phyloP scores from a whole-genome alignment of 1,140 invertebrate species.

The Drosophila truncata region DNA sequence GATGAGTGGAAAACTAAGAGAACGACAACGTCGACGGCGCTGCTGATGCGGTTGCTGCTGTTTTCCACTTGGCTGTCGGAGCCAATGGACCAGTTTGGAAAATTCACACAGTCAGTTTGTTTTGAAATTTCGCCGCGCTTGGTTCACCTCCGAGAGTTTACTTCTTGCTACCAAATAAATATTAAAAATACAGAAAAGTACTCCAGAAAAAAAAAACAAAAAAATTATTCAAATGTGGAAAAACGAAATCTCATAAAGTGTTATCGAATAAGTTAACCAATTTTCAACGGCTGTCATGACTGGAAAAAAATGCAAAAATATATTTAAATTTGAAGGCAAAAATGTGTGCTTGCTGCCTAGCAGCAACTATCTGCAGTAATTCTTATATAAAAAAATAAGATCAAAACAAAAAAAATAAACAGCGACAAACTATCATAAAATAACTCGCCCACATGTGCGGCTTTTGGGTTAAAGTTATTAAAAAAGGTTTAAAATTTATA shows the following conservation, averaged over 20 bases:
- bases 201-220: slow-evolving; percentile 4
- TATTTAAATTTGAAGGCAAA: slow-evolving; percentile 16
- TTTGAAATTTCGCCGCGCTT: slow-evolving; percentile 76
- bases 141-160: slow-evolving; percentile 47
- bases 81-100: slow-evolving; percentile 81
- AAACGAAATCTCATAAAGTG: slow-evolving; percentile 2
- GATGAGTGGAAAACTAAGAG: slow-evolving; percentile 11
- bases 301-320: slow-evolving; percentile 10
- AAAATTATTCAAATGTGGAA: slow-evolving; percentile 1
- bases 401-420: slow-evolving; percentile 3
- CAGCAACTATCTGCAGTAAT: slow-evolving; percentile 2
- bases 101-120: slow-evolving; percentile 81
- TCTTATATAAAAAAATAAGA: slow-evolving; percentile 9
- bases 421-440: slow-evolving; percentile 7
- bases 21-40: slow-evolving; percentile 29
- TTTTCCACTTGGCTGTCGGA: slow-evolving; percentile 71
- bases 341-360: slow-evolving; percentile 14
- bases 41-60: slow-evolving; percentile 35
- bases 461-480: neutral
- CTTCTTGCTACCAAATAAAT: neutral
- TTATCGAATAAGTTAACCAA: slow-evolving; percentile 16
- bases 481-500: slow-evolving; percentile 10
- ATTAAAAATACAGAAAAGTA: slow-evolving; percentile 1
- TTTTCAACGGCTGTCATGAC: slow-evolving; percentile 31
- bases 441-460: neutral